Conservation (phyloP, 2,113 vertebrate genomes). For the Cryptomyrus ogoouensis region DNA sequence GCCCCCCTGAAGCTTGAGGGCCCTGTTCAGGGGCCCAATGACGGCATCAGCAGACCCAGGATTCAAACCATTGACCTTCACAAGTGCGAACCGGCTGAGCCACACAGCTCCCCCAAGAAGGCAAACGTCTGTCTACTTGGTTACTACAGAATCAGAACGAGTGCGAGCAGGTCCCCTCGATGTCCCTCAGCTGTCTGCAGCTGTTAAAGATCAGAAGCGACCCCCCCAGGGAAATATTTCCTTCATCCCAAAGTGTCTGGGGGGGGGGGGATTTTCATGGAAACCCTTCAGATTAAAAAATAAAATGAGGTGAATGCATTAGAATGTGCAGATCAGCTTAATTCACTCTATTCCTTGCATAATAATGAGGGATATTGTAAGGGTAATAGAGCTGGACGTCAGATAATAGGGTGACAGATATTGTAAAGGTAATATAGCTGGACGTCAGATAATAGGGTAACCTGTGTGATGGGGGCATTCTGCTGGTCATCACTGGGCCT, state of each 20-base stretch:
- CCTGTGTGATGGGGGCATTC: slow-evolving; percentile 53
- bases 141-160: background rate
- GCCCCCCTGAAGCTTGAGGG: background rate
- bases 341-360: slow-evolving; percentile 47
- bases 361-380: slow-evolving; percentile 58
- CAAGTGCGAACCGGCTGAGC: background rate
- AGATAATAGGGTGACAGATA: slow-evolving; percentile 51
- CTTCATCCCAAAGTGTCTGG: slow-evolving; percentile 31
- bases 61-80: background rate
- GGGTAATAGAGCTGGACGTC: slow-evolving; percentile 49
- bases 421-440: slow-evolving; percentile 50
- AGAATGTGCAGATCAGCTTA: slow-evolving; percentile 50
- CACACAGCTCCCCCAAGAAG: background rate
- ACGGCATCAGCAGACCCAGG: background rate
- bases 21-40: background rate
- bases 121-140: background rate
- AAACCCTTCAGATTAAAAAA: slow-evolving; percentile 45
- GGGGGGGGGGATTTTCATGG: slow-evolving; percentile 35
- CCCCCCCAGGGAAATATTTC: slow-evolving; percentile 23
- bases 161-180: background rate
- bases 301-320: slow-evolving; percentile 48
- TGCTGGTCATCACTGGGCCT: slow-evolving; percentile 47
- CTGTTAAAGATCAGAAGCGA: background rate
- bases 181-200: background rate
- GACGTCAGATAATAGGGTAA: slow-evolving; percentile 37